Percentiles rank a stretch among this genome's conserved stretches.
These are phyloP conservation scores for Chrysogorgia sp. DNA, from an alignment of 92 coral and sea anemone species.

Conservation along the genomic window DNA sequence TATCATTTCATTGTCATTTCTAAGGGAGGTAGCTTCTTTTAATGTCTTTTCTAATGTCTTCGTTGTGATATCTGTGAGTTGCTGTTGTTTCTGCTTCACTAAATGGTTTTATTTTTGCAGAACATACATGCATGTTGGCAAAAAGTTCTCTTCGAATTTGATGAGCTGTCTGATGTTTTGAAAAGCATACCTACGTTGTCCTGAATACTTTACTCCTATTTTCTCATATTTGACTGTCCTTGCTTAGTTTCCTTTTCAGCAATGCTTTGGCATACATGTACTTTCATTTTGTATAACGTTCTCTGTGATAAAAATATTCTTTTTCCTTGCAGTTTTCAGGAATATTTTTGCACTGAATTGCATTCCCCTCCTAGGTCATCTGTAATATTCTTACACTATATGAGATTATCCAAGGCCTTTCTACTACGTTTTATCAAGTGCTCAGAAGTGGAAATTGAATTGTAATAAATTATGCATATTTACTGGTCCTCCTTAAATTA, in stretches of 20 bases:
- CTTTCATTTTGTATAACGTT: slow-evolving; percentile 17
- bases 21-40: no score
- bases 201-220: no score
- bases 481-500: no score
- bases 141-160: slow-evolving; percentile 12
- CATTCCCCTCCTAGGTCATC: slow-evolving; percentile 3
- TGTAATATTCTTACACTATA: slow-evolving; percentile 2
- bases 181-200: no score
- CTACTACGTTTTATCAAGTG: not conserved
- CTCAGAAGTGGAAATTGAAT: no score
- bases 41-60: no score
- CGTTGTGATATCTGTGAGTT: no score
- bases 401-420: not conserved
- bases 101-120: not conserved
- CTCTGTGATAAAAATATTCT: not conserved
- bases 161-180: no score
- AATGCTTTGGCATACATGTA: slow-evolving; percentile 3
- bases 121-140: not conserved
- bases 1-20: slow-evolving; percentile 1
- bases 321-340: not conserved
- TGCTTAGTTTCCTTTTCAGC: slow-evolving; percentile 29
- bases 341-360: not conserved
- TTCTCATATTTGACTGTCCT: not conserved
- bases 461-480: no score
- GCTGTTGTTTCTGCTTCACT: slow-evolving; percentile 1